phyloP scores from a whole-genome alignment of 2,888 invertebrate species.

The Meghimatium bilineatum region DNA sequence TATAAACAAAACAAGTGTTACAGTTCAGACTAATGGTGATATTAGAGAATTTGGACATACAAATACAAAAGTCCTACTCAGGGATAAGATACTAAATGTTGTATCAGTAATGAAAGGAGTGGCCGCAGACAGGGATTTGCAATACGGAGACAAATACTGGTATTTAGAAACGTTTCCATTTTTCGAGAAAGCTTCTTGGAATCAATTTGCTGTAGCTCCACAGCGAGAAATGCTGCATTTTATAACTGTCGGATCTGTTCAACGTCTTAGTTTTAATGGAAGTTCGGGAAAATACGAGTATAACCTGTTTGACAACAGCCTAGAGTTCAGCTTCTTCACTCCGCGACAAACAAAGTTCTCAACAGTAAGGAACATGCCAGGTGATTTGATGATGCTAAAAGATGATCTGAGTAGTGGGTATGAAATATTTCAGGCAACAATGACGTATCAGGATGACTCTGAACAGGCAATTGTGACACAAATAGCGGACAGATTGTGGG shows the following conservation, averaged over 20 bases:
- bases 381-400: not conserved
- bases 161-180: constrained; percentile 7
- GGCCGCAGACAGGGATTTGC: not conserved
- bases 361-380: not conserved
- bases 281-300: not conserved
- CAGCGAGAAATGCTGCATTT: not conserved
- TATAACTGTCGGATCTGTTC: not conserved
- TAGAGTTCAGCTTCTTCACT: not conserved
- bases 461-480: not conserved
- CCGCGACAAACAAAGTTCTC: not conserved
- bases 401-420: not conserved
- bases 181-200: not conserved
- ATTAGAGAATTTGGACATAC: not conserved
- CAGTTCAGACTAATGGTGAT: not conserved
- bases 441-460: not conserved
- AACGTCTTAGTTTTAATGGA: not conserved
- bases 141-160: not conserved
- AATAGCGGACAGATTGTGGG: not conserved
- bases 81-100: not conserved
- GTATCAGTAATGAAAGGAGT: not conserved
- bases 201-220: not conserved
- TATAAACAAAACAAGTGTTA: too few relatives aligned
- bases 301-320: not conserved
- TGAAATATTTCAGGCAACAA: not conserved
- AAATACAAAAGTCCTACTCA: not conserved